A percentile compares a stretch with the other conserved stretches of the same genome.
phyloP scores from a whole-genome alignment of 2,113 vertebrate species.

The Nannospalax galili region DNA sequence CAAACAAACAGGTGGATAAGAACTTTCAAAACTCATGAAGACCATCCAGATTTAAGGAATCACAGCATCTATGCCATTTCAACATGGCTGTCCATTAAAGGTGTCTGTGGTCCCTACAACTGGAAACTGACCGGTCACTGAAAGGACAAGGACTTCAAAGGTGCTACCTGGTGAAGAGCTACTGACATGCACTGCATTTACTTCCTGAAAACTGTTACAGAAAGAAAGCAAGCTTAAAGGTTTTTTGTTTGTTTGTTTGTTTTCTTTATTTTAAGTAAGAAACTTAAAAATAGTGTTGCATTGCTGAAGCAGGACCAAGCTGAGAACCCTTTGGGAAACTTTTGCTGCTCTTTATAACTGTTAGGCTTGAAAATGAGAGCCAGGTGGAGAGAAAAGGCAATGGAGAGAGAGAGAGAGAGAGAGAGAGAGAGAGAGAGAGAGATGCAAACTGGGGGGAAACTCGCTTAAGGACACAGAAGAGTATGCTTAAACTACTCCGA shows the following conservation, averaged over 20 bases:
- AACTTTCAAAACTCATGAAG: background rate
- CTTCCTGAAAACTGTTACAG: conserved; percentile 41
- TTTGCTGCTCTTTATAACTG: conserved; percentile 54
- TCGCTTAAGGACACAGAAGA: background rate
- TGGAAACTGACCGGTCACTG: background rate
- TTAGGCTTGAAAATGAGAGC: conserved; percentile 72
- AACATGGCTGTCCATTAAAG: background rate
- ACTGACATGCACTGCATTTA: background rate
- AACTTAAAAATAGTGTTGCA: background rate
- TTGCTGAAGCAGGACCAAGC: conserved; percentile 45
- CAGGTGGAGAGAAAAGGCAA: conserved; percentile 57
- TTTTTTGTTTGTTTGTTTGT: background rate
- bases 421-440: conserved; percentile 52
- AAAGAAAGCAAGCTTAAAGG: conserved; percentile 17
- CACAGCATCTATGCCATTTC: background rate
- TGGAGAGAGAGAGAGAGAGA: background rate
- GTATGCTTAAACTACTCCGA: conserved; percentile 33
- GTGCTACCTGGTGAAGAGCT: background rate
- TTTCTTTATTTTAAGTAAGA: background rate
- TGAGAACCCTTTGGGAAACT: conserved; percentile 48
- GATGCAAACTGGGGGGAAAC: background rate
- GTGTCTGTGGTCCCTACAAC: background rate
- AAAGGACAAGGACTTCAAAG: background rate
- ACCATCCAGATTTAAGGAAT: background rate
- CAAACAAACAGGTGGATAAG: background rate